phyloP scores from a whole-genome alignment of 35 echinoderm and acorn worm species.

The Ophioderma brevispina region DNA sequence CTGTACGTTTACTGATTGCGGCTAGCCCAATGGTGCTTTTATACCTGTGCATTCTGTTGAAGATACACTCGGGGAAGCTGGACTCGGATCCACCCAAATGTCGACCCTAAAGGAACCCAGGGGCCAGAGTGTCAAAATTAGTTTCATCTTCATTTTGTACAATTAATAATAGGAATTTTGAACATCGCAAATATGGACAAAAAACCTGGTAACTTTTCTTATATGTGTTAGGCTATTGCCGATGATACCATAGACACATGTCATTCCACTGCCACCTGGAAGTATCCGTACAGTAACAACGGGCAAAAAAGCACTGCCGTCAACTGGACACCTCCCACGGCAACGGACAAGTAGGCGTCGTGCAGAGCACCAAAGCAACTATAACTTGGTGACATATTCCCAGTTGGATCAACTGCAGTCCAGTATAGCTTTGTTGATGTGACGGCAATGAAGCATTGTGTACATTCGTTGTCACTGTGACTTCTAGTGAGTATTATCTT shows the following conservation, averaged over 20 bases:
- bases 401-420: conserved; percentile 37
- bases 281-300: background rate
- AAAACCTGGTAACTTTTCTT: too few relatives aligned
- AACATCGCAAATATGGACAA: too few relatives aligned
- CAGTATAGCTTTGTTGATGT: conserved; percentile 50
- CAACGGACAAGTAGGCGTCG: conserved; percentile 64
- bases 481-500: background rate
- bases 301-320: conserved; percentile 2
- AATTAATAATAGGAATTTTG: too few relatives aligned
- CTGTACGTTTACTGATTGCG: too few relatives aligned
- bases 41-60: too few relatives aligned
- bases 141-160: too few relatives aligned
- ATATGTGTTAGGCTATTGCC: too few relatives aligned
- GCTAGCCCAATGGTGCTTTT: too few relatives aligned
- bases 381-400: conserved; percentile 19
- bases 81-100: too few relatives aligned
- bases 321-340: conserved; percentile 58
- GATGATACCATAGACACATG: conserved; percentile 16
- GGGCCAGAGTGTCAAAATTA: too few relatives aligned
- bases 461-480: conserved; percentile 30
- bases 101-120: too few relatives aligned
- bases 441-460: conserved; percentile 52
- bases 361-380: background rate
- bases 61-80: too few relatives aligned
- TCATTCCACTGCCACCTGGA: conserved; percentile 18